Evolutionary conservation across 1,140 invertebrate genomes (phyloP), one percentile per base, ranked within the genome.

Genomic region (Eupristina koningsbergeri): DNA sequence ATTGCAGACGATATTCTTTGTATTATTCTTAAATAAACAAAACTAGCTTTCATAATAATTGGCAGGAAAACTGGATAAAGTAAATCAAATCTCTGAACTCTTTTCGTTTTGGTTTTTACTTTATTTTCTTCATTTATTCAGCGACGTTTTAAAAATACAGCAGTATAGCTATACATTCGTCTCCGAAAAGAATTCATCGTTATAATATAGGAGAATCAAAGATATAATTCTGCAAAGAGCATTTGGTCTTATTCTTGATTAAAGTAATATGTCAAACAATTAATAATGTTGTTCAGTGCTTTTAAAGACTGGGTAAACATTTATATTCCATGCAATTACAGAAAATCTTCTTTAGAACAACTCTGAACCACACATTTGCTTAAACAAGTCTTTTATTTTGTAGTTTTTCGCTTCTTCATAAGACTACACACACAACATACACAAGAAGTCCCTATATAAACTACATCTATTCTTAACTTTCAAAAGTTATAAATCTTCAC

Each of bases 371-470:
- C 61, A 73, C 63, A 36, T 36, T 83, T 69, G 45, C 22, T 41
- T 81, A 74, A 77, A 84, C 86, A 81, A 87, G 86, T 86, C 64
- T 85, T 83, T 85, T 61, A 45, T 71, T 73, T 63, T 84, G 64
- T 82, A 84, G 86, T 77, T 84, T 85, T 87, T 86, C 83, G 84
- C 85, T 86, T 82, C 86, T 88, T 73, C 84, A 73, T 90, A 91
- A 88, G 90, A 90, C 90, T 92, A 92, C 90, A 92, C 91, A 92
- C 83, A 91, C 91, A 91, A 91, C 91, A 90, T 91, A 91, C 91
- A 92, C 91, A 91, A 90, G 88, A 89, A 91, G 89, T 91, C 88
- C 88, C 86, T 85, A 88, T 91, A 90, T 86, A 90, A 91, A 91
- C 90, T 92, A 92, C 87, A 79, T 85, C 88, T 91, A 91, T 86